Base-by-base conservation (phyloP, 2,113 vertebrate genomes). In the Perognathus longimembris region DNA sequence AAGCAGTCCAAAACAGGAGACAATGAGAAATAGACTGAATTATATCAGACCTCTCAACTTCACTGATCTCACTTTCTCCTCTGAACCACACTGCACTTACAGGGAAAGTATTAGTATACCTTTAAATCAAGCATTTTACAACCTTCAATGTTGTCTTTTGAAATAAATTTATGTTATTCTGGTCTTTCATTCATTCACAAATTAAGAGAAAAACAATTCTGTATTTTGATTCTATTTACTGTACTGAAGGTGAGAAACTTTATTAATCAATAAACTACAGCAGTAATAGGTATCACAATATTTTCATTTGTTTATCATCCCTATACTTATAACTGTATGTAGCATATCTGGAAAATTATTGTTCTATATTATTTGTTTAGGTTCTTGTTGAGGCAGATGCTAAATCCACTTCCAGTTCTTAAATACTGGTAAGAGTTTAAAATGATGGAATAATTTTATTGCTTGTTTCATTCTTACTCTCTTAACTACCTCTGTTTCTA, bases 341-440 rank as follows among this genome's bases (percentile, higher is more conserved):
- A 66, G 36, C 54, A 64, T 82, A 57, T 61, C 6, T 87, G 84
- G 38, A 94, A 30, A 79, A 92, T 1, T 54, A 67, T 34, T 88
- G 7, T 32, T 40, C 50, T 18, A 36, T 28, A 69, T 18, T 57
- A 36, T 85, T 74, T 36, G 9, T 36, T 66, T 85, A 24, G 22
- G 85, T 71, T 75, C 1, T 36, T 80, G 63, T 42, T 87, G 12
- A 71, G 8, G 26, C 22, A 17, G 3, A 83, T 61, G 30, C 34
- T n/a, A 82, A 83, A 87, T 36, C 1, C 6, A 83, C 18, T 87
- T 2, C 26, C 30, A 77, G 8, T 40, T 64, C 34, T 40, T 77
- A 5, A 74, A 3, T 61, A 21, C 15, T 88, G 26, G 12, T 28
- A 45, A 42, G 10, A 67, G 10, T 9, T 10, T 73, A 20, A 77